These are phyloP conservation scores for Eudasyphora cyanicolor DNA, from an alignment of 2,888 invertebrate genomes.

Conservation along the genomic window DNA sequence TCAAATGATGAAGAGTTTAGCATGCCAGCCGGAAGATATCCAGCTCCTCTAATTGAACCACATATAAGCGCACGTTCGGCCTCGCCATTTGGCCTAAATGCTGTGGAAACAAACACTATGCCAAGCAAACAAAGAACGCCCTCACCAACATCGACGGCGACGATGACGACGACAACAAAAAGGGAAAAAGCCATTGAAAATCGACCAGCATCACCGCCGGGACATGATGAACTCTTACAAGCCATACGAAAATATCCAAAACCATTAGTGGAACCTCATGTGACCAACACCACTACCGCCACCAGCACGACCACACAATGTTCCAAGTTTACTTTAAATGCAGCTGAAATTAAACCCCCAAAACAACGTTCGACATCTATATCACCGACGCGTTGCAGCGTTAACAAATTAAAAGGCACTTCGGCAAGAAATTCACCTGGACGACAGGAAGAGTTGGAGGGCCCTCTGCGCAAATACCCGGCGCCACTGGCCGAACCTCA, in stretches of 20 bases:
- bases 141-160: background rate
- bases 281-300: background rate
- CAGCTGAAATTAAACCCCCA: background rate
- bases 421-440: background rate
- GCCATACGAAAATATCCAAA: constrained; percentile 49
- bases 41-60: constrained; percentile 41
- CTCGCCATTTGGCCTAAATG: constrained; percentile 72
- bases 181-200: background rate
- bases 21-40: constrained; percentile 38
- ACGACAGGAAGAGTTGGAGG: background rate
- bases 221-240: constrained; percentile 24
- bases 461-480: constrained; percentile 68
- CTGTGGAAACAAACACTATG: constrained; percentile 42
- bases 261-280: constrained; percentile 26
- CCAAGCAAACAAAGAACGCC: background rate
- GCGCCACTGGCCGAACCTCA: constrained; percentile 71
- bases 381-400: background rate
- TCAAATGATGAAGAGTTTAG: constrained; percentile 58
- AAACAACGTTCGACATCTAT: constrained; percentile 19
- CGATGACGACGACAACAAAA: background rate
- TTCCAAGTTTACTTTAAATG: background rate
- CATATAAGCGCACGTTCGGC: constrained; percentile 67
- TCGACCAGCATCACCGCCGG: background rate
- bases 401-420: background rate
- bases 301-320: no score